Base-by-base conservation (phyloP, 2,113 vertebrate genomes). In the Mus spicilegus region DNA sequence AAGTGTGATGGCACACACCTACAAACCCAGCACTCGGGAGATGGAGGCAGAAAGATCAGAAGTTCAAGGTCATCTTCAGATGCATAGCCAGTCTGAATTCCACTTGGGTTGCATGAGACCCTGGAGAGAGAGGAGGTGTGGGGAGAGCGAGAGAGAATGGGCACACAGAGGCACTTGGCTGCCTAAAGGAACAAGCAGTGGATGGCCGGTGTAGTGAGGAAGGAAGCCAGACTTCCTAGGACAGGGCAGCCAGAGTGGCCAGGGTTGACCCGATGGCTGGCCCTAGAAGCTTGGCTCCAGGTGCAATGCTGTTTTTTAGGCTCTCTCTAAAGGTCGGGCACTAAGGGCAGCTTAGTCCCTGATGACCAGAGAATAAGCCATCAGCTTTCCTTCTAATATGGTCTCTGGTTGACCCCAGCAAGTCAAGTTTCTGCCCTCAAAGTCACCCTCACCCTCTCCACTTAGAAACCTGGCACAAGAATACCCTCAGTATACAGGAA, bases 291-390 rank as follows among this genome's bases (percentile, higher is more conserved):
- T 94, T 5, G 67, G 33, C 33, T 91, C 95, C 90, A 73, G 30
- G 89, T 94, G 96, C 82, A 92, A 63, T 84, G 82, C 49, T 87
- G 87, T 97, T 89, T 91, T 93, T 61, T 65, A 95, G 92, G 17
- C 14, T 51, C 94, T 78, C 88, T 94, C 96, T 97, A 92, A 97
- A 97, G 92, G 93, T 87, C 93, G 93, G 97, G 87, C 95, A 95
- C 95, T 46, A 86, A 94, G 97, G 75, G 94, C 0, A 46, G 95
- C 51, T 97, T 42, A 42, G 49, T 36, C 76, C 51, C 36, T 80
- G 76, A 36, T 46, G 54, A 54, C 10, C 65, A 93, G n/a, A 82
- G 17, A 56, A 39, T 73, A 67, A 92, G 82, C 33, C 28, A 10
- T 56, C 56, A 0, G 26, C 84, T 76, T 95, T 86, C 91, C 51